phyloP scores from a whole-genome alignment of 2,797 vertebrate genomes.

The Alcedo quadribrachys region DNA sequence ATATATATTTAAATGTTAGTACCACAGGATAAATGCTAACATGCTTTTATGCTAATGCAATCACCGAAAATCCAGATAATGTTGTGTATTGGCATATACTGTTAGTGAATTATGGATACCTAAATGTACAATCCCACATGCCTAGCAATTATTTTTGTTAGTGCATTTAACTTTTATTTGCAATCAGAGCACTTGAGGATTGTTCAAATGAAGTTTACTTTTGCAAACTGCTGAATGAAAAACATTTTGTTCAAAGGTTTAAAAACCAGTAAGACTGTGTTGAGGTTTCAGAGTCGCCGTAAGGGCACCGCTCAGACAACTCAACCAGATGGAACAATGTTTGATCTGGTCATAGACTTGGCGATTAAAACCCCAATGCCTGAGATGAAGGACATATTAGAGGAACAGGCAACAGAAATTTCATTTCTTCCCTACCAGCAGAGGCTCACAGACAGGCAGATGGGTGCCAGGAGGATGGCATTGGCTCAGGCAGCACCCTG shows the following conservation, averaged over 20 bases:
- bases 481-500: not conserved
- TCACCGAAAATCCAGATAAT: conserved; percentile 71
- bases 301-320: conserved; percentile 35
- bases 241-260: conserved; percentile 44
- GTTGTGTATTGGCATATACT: conserved; percentile 59
- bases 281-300: conserved; percentile 22
- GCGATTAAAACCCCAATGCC: conserved; percentile 2
- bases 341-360: conserved; percentile 47
- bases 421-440: not conserved
- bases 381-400: not conserved
- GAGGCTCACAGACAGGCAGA: not conserved
- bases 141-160: conserved; percentile 63
- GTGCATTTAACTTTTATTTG: conserved; percentile 67
- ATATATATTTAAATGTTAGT: conserved; percentile 77
- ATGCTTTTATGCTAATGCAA: conserved; percentile 72
- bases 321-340: conserved; percentile 41
- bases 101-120: conserved; percentile 62
- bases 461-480: not conserved
- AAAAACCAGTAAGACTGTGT: conserved; percentile 28
- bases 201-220: conserved; percentile 64
- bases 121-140: conserved; percentile 51
- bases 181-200: conserved; percentile 66
- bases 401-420: conserved; percentile 12
- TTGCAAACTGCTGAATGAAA: conserved; percentile 52
- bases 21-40: conserved; percentile 67